Percentiles rank a stretch among this genome's conserved stretches.
Evolutionary conservation across 2,888 invertebrate genomes (phyloP).

Genomic region (Rhogogaster chlorosoma): DNA sequence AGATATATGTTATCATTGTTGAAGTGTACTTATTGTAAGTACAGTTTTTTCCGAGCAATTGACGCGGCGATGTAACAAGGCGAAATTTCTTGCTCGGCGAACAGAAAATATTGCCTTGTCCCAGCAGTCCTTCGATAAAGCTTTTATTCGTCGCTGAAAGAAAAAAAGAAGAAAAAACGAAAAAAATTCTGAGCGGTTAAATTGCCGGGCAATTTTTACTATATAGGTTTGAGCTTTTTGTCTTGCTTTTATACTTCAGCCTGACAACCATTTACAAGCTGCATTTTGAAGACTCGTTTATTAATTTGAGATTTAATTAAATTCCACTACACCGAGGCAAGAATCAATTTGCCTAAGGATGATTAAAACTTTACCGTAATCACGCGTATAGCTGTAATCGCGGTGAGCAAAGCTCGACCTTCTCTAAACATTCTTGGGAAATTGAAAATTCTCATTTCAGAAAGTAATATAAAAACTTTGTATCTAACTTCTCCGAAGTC

Average conservation of each 20-base stretch:
- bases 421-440: background rate
- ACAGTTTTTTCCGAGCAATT: conserved; percentile 6
- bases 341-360: conserved; percentile 2
- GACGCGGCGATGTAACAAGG: background rate
- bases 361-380: background rate
- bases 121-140: background rate
- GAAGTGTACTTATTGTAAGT: background rate
- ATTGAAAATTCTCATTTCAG: background rate
- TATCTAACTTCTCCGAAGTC: background rate
- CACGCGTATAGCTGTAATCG: background rate
- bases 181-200: background rate
- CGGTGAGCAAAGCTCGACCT: background rate
- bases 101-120: background rate
- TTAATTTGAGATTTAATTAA: conserved; percentile 2
- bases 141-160: background rate
- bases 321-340: background rate
- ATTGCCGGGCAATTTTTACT: conserved; percentile 17
- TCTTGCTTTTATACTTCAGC: background rate
- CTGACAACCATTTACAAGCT: background rate
- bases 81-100: background rate
- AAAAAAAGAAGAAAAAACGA: too few relatives aligned
- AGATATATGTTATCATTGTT: background rate
- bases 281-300: background rate
- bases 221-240: background rate
- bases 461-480: background rate